These are phyloP conservation scores for Callimico goeldii DNA, from an alignment of 2,797 vertebrate species.

Conservation along the genomic window DNA sequence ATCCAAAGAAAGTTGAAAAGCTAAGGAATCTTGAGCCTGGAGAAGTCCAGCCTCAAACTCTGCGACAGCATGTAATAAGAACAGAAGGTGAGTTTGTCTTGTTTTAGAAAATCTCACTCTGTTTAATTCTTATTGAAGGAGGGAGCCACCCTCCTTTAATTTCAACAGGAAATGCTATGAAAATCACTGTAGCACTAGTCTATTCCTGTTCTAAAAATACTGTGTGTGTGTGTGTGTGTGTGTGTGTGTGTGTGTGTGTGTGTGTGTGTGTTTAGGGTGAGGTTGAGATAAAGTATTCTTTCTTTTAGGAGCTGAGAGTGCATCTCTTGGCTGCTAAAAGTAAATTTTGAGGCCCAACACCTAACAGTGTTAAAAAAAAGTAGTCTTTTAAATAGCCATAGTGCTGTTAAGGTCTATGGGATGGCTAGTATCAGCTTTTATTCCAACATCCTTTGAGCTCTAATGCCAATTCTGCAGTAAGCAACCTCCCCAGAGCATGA, in stretches of 20 bases:
- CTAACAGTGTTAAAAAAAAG: not conserved
- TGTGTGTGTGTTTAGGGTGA: not conserved
- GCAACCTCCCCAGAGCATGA: constrained; percentile 57
- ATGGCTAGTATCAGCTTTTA: constrained; percentile 34
- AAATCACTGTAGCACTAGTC: not conserved
- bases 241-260: not conserved
- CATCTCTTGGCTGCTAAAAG: not conserved
- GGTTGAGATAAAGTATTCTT: not conserved
- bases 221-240: not conserved
- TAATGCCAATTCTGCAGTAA: constrained; percentile 59
- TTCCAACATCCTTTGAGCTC: constrained; percentile 1
- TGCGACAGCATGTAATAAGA: constrained; percentile 57
- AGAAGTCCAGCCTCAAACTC: constrained; percentile 42
- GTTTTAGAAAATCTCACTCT: constrained; percentile 7
- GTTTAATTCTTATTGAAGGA: not conserved
- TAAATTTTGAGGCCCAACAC: not conserved
- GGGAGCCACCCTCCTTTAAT: not conserved
- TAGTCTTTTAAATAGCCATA: constrained; percentile 21
- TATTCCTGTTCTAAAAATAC: not conserved
- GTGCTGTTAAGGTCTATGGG: constrained; percentile 55
- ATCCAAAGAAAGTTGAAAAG: constrained; percentile 58
- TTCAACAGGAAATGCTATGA: not conserved
- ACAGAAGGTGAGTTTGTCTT: constrained; percentile 76
- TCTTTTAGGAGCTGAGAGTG: not conserved
- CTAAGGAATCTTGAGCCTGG: constrained; percentile 59